Percentiles rank a stretch among this genome's conserved stretches.
Conservation (phyloP, 2,888 invertebrate species). For the Zygothrica quintamaculata region DNA sequence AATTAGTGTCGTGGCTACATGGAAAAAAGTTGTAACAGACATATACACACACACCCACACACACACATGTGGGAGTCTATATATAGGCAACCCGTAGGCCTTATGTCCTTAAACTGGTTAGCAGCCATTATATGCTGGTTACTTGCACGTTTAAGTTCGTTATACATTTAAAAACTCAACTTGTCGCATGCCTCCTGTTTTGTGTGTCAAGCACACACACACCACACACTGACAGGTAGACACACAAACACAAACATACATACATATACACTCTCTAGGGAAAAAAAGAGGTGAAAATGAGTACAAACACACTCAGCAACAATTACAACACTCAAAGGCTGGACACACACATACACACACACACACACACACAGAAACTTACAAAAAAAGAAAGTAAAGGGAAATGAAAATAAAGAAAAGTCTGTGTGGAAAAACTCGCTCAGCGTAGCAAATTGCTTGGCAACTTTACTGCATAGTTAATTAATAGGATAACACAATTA, state of each 20-base stretch:
- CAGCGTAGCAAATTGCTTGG: constrained; percentile 70
- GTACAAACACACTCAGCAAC: constrained; percentile 72
- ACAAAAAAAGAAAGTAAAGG: constrained; percentile 13
- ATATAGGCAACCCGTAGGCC: constrained; percentile 60
- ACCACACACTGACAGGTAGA: too few relatives aligned
- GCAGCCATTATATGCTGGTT: constrained; percentile 76
- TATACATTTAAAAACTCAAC: constrained; percentile 66
- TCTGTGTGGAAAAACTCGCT: constrained; percentile 50
- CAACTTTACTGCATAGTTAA: constrained; percentile 81
- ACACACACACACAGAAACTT: too few relatives aligned
- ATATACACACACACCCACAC: constrained; percentile 16
- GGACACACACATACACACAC: constrained; percentile 1
- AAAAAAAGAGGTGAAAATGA: constrained; percentile 75
- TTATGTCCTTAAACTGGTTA: constrained; percentile 65
- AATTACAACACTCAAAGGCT: constrained; percentile 71
- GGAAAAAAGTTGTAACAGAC: constrained; percentile 44
- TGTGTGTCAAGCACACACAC: constrained; percentile 73
- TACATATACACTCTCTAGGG: constrained; percentile 18
- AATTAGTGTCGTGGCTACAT: constrained; percentile 70
- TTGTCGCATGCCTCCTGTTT: constrained; percentile 51
- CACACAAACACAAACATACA: constrained; percentile 25
- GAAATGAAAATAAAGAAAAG: constrained; percentile 27
- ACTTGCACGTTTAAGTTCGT: constrained; percentile 79
- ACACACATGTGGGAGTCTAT: constrained; percentile 1
- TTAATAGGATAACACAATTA: constrained; percentile 82